These are phyloP conservation scores for Neomicropteryx cornuta DNA, from an alignment of 1,140 invertebrate species.

Conservation along the genomic window DNA sequence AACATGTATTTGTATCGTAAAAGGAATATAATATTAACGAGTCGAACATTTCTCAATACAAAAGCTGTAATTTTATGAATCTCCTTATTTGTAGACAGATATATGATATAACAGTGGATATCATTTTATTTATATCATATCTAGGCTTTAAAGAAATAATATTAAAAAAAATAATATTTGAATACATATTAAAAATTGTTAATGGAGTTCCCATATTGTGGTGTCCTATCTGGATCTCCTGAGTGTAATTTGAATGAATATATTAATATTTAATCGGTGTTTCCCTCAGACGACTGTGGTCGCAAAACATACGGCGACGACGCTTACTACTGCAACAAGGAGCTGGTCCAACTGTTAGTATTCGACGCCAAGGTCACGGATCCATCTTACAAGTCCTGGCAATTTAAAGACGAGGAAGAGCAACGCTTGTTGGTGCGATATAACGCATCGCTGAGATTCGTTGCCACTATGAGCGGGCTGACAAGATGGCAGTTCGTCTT, in stretches of 20 bases:
- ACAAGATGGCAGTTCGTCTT: slow-evolving; percentile 72
- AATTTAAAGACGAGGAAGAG: slow-evolving; percentile 39
- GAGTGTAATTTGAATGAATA: slow-evolving; percentile 1
- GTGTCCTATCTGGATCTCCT: no score
- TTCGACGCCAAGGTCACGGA: slow-evolving; percentile 80
- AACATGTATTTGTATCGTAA: no score
- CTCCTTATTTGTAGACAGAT: no score
- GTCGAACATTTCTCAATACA: no score
- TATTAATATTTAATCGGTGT: slow-evolving; percentile 5
- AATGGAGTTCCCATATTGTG: no score
- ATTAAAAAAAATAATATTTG: no score
- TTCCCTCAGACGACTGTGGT: slow-evolving; percentile 38
- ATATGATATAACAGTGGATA: no score
- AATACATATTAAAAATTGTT: no score
- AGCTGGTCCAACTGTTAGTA: slow-evolving; percentile 72
- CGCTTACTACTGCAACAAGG: slow-evolving; percentile 74
- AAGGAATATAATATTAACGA: no score
- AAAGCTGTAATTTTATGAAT: no score
- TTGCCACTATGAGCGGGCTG: slow-evolving; percentile 79
- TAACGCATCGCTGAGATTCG: slow-evolving; percentile 62
- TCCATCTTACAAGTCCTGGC: slow-evolving; percentile 51
- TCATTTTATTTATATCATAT: no score
- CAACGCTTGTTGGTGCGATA: slow-evolving; percentile 48
- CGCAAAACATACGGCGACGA: slow-evolving; percentile 48
- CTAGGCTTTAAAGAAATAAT: no score